Percentiles rank a stretch among this genome's conserved stretches.
These are phyloP conservation scores for Euschistus heros DNA, from an alignment of 1,140 invertebrate genomes.

Conservation along the genomic window DNA sequence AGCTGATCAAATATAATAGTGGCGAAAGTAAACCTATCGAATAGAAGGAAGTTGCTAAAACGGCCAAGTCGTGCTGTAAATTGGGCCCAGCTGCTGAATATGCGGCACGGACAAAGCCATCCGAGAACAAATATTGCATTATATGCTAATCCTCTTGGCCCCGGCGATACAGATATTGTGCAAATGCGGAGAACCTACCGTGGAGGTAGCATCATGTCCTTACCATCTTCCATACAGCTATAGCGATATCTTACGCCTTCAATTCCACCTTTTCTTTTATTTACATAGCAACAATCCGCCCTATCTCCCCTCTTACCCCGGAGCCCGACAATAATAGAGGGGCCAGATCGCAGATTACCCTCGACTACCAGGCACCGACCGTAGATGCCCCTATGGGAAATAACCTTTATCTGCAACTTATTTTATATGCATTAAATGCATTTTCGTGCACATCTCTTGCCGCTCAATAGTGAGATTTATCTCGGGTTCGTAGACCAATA, in stretches of 20 bases:
- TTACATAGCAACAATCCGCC: slow-evolving; percentile 6
- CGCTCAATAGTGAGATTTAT: too few relatives aligned
- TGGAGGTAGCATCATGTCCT: neutral
- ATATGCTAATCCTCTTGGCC: neutral
- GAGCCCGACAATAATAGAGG: slow-evolving; percentile 6
- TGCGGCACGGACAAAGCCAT: too few relatives aligned
- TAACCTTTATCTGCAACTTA: neutral
- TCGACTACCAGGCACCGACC: neutral
- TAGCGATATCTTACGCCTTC: slow-evolving; percentile 4
- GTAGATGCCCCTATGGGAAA: neutral
- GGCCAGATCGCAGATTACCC: slow-evolving; percentile 4
- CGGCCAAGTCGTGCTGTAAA: too few relatives aligned
- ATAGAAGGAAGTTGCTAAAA: too few relatives aligned
- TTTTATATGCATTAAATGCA: slow-evolving; percentile 6
- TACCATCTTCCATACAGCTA: slow-evolving; percentile 1
- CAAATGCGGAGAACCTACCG: neutral
- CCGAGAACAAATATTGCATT: slow-evolving; percentile 4
- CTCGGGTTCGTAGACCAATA: too few relatives aligned
- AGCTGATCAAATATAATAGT: too few relatives aligned
- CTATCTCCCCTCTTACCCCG: slow-evolving; percentile 2
- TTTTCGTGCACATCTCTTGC: neutral
- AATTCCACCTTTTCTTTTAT: neutral
- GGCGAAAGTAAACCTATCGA: too few relatives aligned
- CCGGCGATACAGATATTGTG: slow-evolving; percentile 2
- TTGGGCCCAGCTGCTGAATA: too few relatives aligned